phyloP scores from a whole-genome alignment of 1,140 invertebrate species.

The Potamilus streckersoni region DNA sequence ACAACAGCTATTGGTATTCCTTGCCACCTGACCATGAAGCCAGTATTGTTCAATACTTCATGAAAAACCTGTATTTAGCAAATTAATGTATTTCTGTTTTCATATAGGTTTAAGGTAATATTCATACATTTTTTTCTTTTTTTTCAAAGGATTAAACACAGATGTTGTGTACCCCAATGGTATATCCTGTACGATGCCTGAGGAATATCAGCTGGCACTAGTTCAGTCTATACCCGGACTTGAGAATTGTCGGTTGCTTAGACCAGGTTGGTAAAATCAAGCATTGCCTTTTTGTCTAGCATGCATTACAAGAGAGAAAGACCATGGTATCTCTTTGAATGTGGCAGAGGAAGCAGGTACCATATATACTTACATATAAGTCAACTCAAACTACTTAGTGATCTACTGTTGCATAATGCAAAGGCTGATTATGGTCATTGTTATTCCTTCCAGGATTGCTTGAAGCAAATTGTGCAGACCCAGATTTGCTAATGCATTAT shows the following conservation, averaged over 20 bases:
- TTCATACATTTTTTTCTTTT: conserved; percentile 5
- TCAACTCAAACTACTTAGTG: too few species aligned
- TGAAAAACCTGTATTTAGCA: neutral
- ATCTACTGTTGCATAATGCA: too few species aligned
- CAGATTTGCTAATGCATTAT: too few species aligned
- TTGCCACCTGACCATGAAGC: neutral
- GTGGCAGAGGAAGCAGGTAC: too few species aligned
- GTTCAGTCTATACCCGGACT: conserved; percentile 81
- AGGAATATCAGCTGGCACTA: conserved; percentile 82
- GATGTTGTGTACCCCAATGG: conserved; percentile 90
- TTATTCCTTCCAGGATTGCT: too few species aligned
- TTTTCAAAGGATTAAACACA: conserved; percentile 74
- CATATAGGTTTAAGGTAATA: neutral
- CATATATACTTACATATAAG: too few species aligned
- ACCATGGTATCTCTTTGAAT: too few species aligned
- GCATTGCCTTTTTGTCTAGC: too few species aligned
- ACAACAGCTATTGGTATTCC: neutral
- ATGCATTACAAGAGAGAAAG: too few species aligned
- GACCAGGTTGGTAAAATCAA: conserved; percentile 72
- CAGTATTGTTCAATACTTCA: neutral
- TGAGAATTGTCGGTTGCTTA: conserved; percentile 80
- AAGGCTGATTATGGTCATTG: too few species aligned
- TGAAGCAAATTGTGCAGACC: too few species aligned
- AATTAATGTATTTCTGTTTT: neutral
- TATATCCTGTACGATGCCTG: conserved; percentile 88